Base-by-base conservation (phyloP, 1,140 invertebrate species). In the Micrasema longulum region DNA sequence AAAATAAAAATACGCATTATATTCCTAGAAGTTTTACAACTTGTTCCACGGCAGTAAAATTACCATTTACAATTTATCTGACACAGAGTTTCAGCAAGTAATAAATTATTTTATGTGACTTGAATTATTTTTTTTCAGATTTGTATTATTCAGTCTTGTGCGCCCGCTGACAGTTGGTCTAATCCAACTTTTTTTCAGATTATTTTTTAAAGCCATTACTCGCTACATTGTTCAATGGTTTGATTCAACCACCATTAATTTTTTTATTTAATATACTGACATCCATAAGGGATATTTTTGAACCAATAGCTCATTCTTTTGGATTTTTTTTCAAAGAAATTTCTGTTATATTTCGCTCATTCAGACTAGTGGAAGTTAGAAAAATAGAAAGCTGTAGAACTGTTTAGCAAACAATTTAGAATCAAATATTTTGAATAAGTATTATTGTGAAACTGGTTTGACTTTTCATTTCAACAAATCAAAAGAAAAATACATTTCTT, bases 161-260 rank as follows among this genome's bases (percentile, higher is more conserved):
- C 83, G 89, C 48, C 87, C 89, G 0, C 72, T 91, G 14, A 84
- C 87, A 1, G 84, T 90, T 38, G 89, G 89, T 10, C 71, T 90
- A 3, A 77, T 90, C 1, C 89, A 91, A 77, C 76, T 90, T 69
- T 77, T n/a, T 85, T n/a, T 88, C 88, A 0, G 89, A 91, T 78
- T 91, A 91, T 74, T 83, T 89, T 55, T 76, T 91, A 35, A 91
- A 91, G 77, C 89, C 90, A 0, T 77, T 87, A 6, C 75, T 91
- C 26, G 87, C 88, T 0, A 87, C 88, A n/a, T 0, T 86, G 11
- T 91, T 90, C 71, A 91, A 91, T 77, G 88, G 85, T 0, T 74
- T 89, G 9, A 81, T 91, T 41, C 89, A 91, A 74, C 89, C 89
- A 1, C 71, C 87, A 0, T 73, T 90, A 47, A 90, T 90, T 68